Conservation (phyloP, 2,888 invertebrate species). For the Lasioglossum malachurum region DNA sequence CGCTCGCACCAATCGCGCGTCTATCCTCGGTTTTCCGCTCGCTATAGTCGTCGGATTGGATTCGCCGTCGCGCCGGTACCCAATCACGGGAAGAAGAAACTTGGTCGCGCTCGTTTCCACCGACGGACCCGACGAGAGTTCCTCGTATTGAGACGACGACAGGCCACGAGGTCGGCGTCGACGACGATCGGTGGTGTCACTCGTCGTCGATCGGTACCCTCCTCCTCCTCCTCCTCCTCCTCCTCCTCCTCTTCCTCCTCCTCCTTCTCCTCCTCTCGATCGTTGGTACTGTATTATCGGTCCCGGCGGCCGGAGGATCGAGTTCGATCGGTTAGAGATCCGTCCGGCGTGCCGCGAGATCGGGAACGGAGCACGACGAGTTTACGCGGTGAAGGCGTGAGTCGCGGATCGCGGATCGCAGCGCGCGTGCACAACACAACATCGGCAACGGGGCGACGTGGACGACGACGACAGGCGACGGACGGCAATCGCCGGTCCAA, state of each 20-base stretch:
- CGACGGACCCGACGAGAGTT: constrained; percentile 17
- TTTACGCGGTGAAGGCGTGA: constrained; percentile 48
- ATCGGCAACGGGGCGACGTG: constrained; percentile 38
- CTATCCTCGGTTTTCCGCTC: background rate
- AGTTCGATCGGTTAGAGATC: constrained; percentile 4
- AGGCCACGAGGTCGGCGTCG: constrained; percentile 2
- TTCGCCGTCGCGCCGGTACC: constrained; percentile 19
- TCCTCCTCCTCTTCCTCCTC: background rate
- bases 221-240: background rate
- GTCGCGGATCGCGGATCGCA: constrained; percentile 39
- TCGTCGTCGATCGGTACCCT: background rate
- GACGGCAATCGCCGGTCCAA: background rate
- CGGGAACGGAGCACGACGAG: constrained; percentile 26
- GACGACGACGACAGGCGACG: constrained; percentile 44
- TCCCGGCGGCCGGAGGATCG: constrained; percentile 3
- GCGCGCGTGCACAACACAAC: constrained; percentile 63
- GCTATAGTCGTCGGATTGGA: constrained; percentile 9
- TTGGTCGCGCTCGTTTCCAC: constrained; percentile 32
- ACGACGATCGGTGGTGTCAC: background rate
- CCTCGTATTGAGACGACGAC: constrained; percentile 17
- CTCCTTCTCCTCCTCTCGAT: background rate
- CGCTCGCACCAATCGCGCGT: background rate
- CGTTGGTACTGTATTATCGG: background rate
- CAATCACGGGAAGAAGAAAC: background rate
- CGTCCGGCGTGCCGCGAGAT: constrained; percentile 10